These are phyloP conservation scores for Ellobius talpinus DNA, from an alignment of 2,113 vertebrate species.

Conservation along the genomic window DNA sequence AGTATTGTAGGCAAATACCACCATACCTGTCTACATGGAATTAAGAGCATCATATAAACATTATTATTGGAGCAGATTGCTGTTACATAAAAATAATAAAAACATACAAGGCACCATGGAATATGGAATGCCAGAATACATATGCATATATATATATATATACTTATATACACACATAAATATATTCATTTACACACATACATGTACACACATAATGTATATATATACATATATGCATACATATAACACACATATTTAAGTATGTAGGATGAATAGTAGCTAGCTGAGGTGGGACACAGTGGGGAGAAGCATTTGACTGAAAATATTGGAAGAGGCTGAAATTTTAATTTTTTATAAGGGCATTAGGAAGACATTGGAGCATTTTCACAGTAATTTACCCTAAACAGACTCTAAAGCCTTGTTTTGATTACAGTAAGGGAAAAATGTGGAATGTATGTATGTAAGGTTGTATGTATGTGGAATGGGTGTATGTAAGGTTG, in stretches of 20 bases:
- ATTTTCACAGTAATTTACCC: not conserved
- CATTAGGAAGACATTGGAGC: not conserved
- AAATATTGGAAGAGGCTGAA: not conserved
- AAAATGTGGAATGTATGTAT: not conserved
- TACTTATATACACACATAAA: not conserved
- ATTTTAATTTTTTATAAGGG: not conserved
- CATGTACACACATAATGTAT: not conserved
- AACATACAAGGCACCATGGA: not conserved
- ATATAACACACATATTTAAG: too few species aligned
- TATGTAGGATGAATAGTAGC: not conserved
- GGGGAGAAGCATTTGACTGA: not conserved
- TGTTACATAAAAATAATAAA: slow-evolving; percentile 11
- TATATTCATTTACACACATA: not conserved
- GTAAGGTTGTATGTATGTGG: not conserved
- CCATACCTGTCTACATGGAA: not conserved
- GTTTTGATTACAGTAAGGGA: not conserved
- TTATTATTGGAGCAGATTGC: not conserved
- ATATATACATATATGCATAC: not conserved
- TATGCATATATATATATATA: not conserved
- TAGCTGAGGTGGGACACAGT: not conserved
- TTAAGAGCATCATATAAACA: not conserved
- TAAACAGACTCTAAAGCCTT: not conserved
- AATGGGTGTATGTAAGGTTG: not conserved
- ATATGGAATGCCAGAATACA: not conserved
- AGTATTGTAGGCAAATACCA: not conserved